Evolutionary conservation across 1,140 invertebrate genomes (phyloP), one percentile per base, ranked within the genome.

Genomic region (Neodiprion pinetum): DNA sequence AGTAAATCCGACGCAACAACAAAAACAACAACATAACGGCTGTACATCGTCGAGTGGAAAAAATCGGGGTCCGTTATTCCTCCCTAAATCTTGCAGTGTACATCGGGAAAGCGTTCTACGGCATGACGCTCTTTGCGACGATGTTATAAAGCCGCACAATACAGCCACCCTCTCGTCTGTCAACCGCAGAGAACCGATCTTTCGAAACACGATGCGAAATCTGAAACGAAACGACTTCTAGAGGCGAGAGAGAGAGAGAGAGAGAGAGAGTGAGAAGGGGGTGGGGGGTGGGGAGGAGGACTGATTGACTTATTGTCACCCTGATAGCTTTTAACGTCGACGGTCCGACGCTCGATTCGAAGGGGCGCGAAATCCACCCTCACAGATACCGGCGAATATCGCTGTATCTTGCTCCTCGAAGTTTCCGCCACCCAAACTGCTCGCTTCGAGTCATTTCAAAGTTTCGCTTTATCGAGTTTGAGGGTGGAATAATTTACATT

Each of bases 301-400:
- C 50, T 53, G 50, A 53, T 53, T 53, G 50, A 53, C 50, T 53
- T 53, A 53, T 53, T 53, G 50, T 53, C 50, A 53, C 50, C 50
- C 50, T 53, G 50, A 53, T 53, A 53, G 50, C 50, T 53, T 53
- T 53, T 53, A 53, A 53, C 50, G 50, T 14, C 50, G n/a, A 53
- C 50, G n/a, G 50, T 53, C 50, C 50, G 50, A 53, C 50, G n/a
- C 50, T 14, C 50, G 50, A 11, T 10, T 53, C 50, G 50, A 53
- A 11, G 50, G 50, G 50, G 50, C 50, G 50, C 50, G 50, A 53
- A 53, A 53, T 11, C 50, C 50, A 53, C 50, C 50, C 50, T 53
- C 50, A n/a, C 10, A 53, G 50, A 53, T 10, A 53, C 50, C 10
- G 50, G 50, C 50, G 17, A 21, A 21, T 53, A 1, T 53, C 50